Evolutionary conservation across 2,113 vertebrate genomes (phyloP).

Genomic region (Excalfactoria chinensis): DNA sequence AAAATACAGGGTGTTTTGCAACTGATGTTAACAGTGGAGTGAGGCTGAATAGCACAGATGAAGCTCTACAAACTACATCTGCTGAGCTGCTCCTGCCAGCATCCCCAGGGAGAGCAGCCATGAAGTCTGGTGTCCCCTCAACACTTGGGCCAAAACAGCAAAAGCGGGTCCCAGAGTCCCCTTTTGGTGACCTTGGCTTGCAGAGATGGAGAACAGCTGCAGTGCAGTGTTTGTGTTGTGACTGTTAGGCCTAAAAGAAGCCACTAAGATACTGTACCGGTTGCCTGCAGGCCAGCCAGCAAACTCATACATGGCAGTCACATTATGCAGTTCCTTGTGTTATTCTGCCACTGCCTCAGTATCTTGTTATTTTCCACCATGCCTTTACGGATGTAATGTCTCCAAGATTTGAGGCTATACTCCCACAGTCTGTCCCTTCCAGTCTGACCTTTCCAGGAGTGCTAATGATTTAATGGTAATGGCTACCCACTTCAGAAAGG

Average conservation of each 20-base stretch:
- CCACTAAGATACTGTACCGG: neutral
- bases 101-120: neutral
- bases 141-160: too few species aligned
- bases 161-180: neutral
- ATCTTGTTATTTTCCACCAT: neutral
- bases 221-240: accelerated
- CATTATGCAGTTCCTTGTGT: accelerated
- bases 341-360: neutral
- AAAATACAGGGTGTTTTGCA: neutral
- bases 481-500: neutral
- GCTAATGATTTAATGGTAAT: neutral
- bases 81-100: neutral
- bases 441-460: neutral
- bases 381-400: neutral
- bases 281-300: neutral
- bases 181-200: neutral
- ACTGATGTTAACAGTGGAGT: neutral
- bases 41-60: accelerated
- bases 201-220: neutral
- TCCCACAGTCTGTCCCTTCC: neutral
- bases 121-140: neutral
- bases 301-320: neutral
- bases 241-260: neutral
- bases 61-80: neutral
- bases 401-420: neutral